Evolutionary conservation across 2,797 vertebrate species (phyloP), one percentile per base, ranked within the genome.

Genomic region (Tympanoctomys barrerae): DNA sequence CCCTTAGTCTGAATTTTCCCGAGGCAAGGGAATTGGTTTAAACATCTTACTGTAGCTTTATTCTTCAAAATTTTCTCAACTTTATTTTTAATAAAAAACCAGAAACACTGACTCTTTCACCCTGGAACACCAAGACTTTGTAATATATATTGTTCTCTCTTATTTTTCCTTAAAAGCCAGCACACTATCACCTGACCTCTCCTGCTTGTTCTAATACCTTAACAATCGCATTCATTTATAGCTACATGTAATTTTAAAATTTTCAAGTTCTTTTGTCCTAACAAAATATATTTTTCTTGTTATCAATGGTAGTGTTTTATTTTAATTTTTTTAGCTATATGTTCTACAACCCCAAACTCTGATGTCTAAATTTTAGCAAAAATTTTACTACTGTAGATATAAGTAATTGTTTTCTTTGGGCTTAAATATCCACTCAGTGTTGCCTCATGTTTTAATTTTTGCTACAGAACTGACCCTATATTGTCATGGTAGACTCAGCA

Each of bases 71-170:
- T 8, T 66, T 94, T 68, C 54, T 87, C 59, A 52, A 64, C 70
- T 36, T 90, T 62, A 62, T 33, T 61, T 95, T 24, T 91, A 75
- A 31, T 33, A 28, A 59, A 5, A 49, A 36, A 82, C 28, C n/a
- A 82, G 49, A 95, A 94, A 62, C 36, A 66, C 12, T 81, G 39
- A 62, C 11, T 90, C n/a, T 86, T 24, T 64, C 36, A 71, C 82
- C 64, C 12, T 36, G 4, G 64, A 42, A 71, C 5, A 84, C 4
- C 31, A 19, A 88, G 6, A 49, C 85, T 87, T 87, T 90, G 46
- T 26, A 11, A 61, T 71, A 1, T 54, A 31, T 49, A 66, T 0
- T 64, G 19, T 61, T 71, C 8, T 73, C 4, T 19, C 52, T n/a
- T 8, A 77, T 24, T 78, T 86, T 91, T 78, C 11, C n/a, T 89